A percentile compares a stretch with the other conserved stretches of the same genome.
Conservation (phyloP, 2,797 vertebrate species). For the Odontamblyopus rebecca region DNA sequence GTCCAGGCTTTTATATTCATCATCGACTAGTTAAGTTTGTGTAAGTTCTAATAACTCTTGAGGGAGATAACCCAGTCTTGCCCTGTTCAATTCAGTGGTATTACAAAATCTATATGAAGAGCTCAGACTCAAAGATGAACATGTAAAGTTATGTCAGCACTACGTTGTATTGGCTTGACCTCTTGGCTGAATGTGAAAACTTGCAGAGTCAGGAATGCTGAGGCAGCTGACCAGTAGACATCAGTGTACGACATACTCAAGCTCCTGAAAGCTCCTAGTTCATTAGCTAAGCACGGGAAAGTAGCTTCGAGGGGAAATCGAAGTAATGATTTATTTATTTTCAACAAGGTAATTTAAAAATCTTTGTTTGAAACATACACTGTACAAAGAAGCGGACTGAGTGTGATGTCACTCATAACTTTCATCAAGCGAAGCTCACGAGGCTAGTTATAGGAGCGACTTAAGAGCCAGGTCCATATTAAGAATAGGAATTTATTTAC, state of each 20-base stretch:
- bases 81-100: neutral
- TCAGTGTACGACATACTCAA: slow-evolving; percentile 16
- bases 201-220: slow-evolving; percentile 22
- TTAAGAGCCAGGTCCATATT: too few relatives aligned
- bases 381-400: too few relatives aligned
- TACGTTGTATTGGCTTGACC: slow-evolving; percentile 14
- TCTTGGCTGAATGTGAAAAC: slow-evolving; percentile 26
- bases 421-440: too few relatives aligned
- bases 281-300: slow-evolving; percentile 13
- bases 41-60: neutral
- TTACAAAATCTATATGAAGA: slow-evolving; percentile 6
- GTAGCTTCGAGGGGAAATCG: slow-evolving; percentile 13
- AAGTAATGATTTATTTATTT: slow-evolving; percentile 15
- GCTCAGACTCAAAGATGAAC: slow-evolving; percentile 3
- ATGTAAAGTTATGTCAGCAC: slow-evolving; percentile 14
- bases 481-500: too few relatives aligned
- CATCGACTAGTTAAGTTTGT: neutral
- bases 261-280: slow-evolving; percentile 21
- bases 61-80: neutral
- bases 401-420: too few relatives aligned
- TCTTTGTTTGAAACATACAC: neutral
- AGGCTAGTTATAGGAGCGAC: too few relatives aligned
- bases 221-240: slow-evolving; percentile 23
- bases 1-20: too few relatives aligned
- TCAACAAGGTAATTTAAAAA: neutral